Evolutionary conservation across 2,797 vertebrate genomes (phyloP).

Genomic region (Aulostomus chinensis): DNA sequence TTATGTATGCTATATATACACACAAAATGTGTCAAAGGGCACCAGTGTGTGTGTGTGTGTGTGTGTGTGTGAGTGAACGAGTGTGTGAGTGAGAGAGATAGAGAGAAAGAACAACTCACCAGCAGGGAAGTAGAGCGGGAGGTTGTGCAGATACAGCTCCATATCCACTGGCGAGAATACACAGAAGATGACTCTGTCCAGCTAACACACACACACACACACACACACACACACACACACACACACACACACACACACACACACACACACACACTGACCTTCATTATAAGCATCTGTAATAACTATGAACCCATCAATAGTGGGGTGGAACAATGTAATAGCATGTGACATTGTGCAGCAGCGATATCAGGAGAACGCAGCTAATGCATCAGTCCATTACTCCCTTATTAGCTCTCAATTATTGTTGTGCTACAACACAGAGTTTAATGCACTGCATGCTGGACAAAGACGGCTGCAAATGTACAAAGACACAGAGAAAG

Average conservation of each 20-base stretch:
- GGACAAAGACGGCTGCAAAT: slow-evolving; percentile 29
- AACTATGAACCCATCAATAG: slow-evolving; percentile 48
- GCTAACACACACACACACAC: slow-evolving; percentile 67
- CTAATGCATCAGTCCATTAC: slow-evolving; percentile 69
- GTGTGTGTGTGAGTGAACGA: not conserved
- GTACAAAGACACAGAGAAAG: not conserved
- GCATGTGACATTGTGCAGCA: slow-evolving; percentile 34
- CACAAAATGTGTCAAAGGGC: too few species aligned
- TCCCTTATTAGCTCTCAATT: slow-evolving; percentile 60
- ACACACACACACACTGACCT: slow-evolving; percentile 40
- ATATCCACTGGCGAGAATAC: slow-evolving; percentile 87
- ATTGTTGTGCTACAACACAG: slow-evolving; percentile 42
- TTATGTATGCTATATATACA: slow-evolving; percentile 26
- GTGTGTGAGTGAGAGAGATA: not conserved
- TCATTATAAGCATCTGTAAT: slow-evolving; percentile 48
- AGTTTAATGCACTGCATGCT: slow-evolving; percentile 34
- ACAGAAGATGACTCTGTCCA: slow-evolving; percentile 90
- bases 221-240: slow-evolving; percentile 29
- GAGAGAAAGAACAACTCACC: slow-evolving; percentile 69
- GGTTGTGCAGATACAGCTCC: slow-evolving; percentile 80
- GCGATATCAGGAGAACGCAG: slow-evolving; percentile 44
- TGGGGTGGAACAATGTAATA: slow-evolving; percentile 42
- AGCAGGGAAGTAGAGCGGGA: slow-evolving; percentile 86
- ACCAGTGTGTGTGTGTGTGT: slow-evolving; percentile 3
- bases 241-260: slow-evolving; percentile 24